Percentiles rank a stretch among this genome's conserved stretches.
phyloP scores from a whole-genome alignment of 2,888 invertebrate species.

The Aromia moschata region DNA sequence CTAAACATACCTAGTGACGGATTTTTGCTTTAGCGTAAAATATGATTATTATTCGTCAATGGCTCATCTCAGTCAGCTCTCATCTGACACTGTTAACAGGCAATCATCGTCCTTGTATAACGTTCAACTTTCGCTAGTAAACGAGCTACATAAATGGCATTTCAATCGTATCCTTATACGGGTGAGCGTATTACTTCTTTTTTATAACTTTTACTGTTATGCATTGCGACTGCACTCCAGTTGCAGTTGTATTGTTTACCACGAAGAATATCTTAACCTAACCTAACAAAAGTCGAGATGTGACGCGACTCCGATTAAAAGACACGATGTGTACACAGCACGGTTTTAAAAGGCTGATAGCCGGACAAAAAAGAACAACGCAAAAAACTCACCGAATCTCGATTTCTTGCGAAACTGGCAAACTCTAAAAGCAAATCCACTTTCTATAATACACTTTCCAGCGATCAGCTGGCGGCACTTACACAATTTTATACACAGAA shows the following conservation, averaged over 20 bases:
- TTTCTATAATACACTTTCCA: constrained; percentile 62
- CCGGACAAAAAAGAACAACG: not conserved
- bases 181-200: too few species aligned
- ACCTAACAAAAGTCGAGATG: constrained; percentile 18
- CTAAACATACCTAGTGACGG: not conserved
- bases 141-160: constrained; percentile 15
- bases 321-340: not conserved
- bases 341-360: not conserved
- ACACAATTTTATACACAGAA: constrained; percentile 58
- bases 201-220: constrained; percentile 5
- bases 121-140: constrained; percentile 14
- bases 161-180: constrained; percentile 14
- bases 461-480: constrained; percentile 54
- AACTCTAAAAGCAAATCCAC: constrained; percentile 57
- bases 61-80: not conserved
- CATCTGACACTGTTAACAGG: not conserved
- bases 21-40: not conserved
- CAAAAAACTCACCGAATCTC: constrained; percentile 54
- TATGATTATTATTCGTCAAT: not conserved
- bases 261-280: constrained; percentile 6
- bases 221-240: not conserved
- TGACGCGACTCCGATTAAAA: not conserved
- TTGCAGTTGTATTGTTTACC: constrained; percentile 3
- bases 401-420: constrained; percentile 57
- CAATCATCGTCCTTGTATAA: constrained; percentile 17